Evolutionary conservation across 2,888 invertebrate species (phyloP), one percentile per base, ranked within the genome.

Genomic region (Ganaspis brasiliensis): DNA sequence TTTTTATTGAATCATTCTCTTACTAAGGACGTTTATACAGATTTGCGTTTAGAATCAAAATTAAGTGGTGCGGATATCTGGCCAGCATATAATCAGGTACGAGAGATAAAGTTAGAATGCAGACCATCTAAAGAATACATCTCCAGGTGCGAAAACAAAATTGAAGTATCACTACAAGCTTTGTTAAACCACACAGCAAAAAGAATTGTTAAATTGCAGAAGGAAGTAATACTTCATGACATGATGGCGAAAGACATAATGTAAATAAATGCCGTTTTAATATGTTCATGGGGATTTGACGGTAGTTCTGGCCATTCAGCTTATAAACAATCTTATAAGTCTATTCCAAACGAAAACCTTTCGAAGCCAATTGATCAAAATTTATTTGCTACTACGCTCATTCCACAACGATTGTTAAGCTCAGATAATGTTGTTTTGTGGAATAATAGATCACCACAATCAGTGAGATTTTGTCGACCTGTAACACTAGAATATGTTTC

Each of bases 401-500:
- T 40, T 40, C 40, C 40, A 40, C 40, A 40, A 10, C 40, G 40
- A 40, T 8, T 40, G 40, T 40, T 40, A 40, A 40, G 40, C 40
- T 2, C 2, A 40, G 40, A 40, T 40, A 40, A 40, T 40, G 40
- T 40, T 12, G 40, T 40, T 40, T 40, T 40, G 40, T 40, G 40
- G 40, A 40, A 40, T 40, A 40, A 40, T 2, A 40, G 40, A 40
- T 40, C 40, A 40, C 40, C 40, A 40, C 40, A 40, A 40, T 40
- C 40, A 40, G 40, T 40, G 10, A 40, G 40, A 40, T 40, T 40
- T 40, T 40, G 40, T 40, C 40, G 40, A 40, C 40, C 40, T 40
- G 1, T 40, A 40, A 40, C 40, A 9, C 4, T 40, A 2, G 40
- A 75, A 24, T 72, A 72, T 71, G 59, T 72, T n/a, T n/a, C n/a